A percentile compares a stretch with the other conserved stretches of the same genome.
Conservation (phyloP, 2,888 invertebrate species). For the Pogonocherus hispidulus region DNA sequence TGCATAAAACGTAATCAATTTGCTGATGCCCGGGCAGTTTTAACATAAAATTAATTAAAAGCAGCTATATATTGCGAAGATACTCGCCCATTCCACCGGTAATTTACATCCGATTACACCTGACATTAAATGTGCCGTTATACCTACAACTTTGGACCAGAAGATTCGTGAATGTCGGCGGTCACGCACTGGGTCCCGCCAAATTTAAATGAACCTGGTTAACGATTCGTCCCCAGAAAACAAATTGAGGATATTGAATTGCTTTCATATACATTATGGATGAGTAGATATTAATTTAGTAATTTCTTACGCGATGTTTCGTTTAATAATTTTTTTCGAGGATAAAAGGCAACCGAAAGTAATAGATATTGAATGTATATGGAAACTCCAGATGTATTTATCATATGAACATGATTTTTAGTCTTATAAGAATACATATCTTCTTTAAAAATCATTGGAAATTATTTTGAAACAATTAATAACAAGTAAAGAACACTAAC, state of each 20-base stretch:
- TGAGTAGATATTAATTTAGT: too few relatives aligned
- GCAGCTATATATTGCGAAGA: constrained; percentile 24
- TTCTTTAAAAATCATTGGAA: too few relatives aligned
- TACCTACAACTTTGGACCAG: constrained; percentile 28
- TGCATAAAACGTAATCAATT: constrained; percentile 22
- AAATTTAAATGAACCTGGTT: constrained; percentile 7
- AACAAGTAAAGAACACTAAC: too few relatives aligned
- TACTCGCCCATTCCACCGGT: constrained; percentile 30
- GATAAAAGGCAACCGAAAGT: too few relatives aligned
- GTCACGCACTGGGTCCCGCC: constrained; percentile 5
- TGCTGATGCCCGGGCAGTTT: not conserved
- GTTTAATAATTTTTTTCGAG: too few relatives aligned
- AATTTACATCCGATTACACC: constrained; percentile 32
- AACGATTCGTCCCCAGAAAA: not conserved
- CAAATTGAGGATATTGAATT: not conserved
- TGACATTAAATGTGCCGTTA: constrained; percentile 32
- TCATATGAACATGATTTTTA: too few relatives aligned
- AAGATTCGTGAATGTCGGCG: constrained; percentile 11
- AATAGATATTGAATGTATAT: too few relatives aligned
- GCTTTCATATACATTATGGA: too few relatives aligned
- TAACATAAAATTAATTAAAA: constrained; percentile 29
- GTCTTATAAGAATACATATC: too few relatives aligned
- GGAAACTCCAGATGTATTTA: too few relatives aligned
- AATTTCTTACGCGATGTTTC: too few relatives aligned
- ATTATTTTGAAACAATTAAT: too few relatives aligned